Evolutionary conservation across 2,113 vertebrate genomes (phyloP), one percentile per base, ranked within the genome.

Genomic region (Puntigrus tetrazona): DNA sequence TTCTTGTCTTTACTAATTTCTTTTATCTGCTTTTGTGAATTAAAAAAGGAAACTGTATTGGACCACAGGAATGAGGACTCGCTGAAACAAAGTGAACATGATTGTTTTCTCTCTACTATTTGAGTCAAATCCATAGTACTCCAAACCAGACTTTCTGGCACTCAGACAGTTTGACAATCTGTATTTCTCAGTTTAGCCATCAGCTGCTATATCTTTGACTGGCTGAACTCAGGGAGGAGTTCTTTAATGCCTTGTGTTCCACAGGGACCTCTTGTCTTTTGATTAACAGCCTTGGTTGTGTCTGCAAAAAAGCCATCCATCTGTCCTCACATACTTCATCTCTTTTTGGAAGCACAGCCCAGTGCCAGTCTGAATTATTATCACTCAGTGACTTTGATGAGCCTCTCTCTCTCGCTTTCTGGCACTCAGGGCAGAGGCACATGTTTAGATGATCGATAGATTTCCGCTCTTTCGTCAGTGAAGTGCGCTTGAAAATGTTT

Each of bases 281-380:
- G 85, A 74, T 78, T 34, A 52, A 69, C 85, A 55, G 55, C 29
- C 31, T 25, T 50, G 73, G 31, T 41, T 79, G 29, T 61, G 38
- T 63, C 63, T 31, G 31, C 38, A 50, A 25, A 82, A 59, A 78
- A 41, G 22, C 55, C 47, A 75, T 80, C 61, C 38, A 47, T 84
- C 61, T 75, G 61, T 61, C 31, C 29, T 82, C 41, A 55, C 11
- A 18, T 65, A 55, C 18, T 63, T 61, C 65, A 65, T 84, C 76
- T 63, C 50, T 67, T 10, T 85, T 77, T 79, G 25, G 31, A 82
- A 76, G 20, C 52, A 22, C n/a, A 61, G 74, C 41, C 18, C 18
- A 38, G 27, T 75, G 80, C 86, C 73, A 82, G 29, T 61, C n/a
- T 59, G 57, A 80, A 67, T 85, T 75, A 83, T 79, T 57, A 74